phyloP scores from a whole-genome alignment of 2,797 vertebrate species.

The Tolypeutes matacus region DNA sequence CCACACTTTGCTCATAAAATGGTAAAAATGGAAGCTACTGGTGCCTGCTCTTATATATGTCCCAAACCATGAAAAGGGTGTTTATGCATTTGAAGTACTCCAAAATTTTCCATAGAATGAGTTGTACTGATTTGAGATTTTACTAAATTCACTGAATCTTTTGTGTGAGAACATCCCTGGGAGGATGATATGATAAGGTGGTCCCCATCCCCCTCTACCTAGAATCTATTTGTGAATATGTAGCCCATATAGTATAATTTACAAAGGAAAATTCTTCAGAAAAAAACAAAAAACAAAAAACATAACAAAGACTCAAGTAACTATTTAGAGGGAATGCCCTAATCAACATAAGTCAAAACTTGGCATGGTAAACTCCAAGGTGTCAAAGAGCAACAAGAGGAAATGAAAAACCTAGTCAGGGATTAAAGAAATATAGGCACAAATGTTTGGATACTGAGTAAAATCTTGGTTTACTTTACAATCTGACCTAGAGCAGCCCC shows the following conservation, averaged over 20 bases:
- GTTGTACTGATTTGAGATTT: not conserved
- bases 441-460: not conserved
- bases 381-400: not conserved
- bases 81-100: not conserved
- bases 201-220: not conserved
- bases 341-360: not conserved
- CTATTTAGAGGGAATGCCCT: not conserved
- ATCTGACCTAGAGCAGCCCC: not conserved
- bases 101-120: not conserved
- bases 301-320: not conserved
- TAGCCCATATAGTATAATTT: not conserved
- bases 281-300: not conserved
- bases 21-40: not conserved
- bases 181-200: not conserved
- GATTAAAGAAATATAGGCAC: not conserved
- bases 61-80: not conserved
- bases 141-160: not conserved
- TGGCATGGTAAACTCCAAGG: not conserved
- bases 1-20: not conserved
- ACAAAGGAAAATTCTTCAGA: not conserved
- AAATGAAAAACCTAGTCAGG: not conserved
- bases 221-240: not conserved
- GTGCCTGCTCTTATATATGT: not conserved
- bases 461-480: conserved; percentile 3
- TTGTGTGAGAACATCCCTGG: not conserved